Evolutionary conservation across 2,888 invertebrate species (phyloP), one percentile per base, ranked within the genome.

Genomic region (Pyrrhia umbra): DNA sequence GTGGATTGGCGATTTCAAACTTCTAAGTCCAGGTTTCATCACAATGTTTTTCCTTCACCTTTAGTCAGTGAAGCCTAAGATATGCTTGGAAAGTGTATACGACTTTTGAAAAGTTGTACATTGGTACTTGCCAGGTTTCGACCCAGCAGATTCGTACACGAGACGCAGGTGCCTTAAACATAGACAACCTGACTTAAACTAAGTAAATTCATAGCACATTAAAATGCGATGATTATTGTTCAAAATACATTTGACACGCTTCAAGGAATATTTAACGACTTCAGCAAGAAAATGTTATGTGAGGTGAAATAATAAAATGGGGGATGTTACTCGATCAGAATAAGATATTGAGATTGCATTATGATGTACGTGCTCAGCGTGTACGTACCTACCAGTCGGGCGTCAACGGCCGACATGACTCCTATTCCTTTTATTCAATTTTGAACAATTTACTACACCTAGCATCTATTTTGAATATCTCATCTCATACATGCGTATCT

Each of bases 391-490:
- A 57, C 54, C 60, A 39, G 37, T 42, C 51, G 2, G 9, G 50
- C 25, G 40, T 57, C 56, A 61, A 49, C 10, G 56, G 23, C 37
- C 25, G 42, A 50, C 45, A 34, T 20, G 6, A n/a, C 37, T 13
- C 6, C 46, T 45, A 37, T 27, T 52, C 56, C 18, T 60, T 64
- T 59, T 47, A 72, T 77, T 57, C 40, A 62, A 46, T 58, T 51
- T 34, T 40, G 55, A 64, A 64, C 65, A 61, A 2, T 21, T 75
- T 72, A 61, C 27, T 34, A 34, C 34, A 34, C 34, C n/a, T 34
- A 34, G 13, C 73, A 76, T 68, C 20, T 58, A 43, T 47, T 73
- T 68, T 65, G 56, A 68, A 75, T 68, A 73, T 42, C 34, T 67
- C 51, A 72, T 76, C 55, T 68, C 45, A 75, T 76, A 40, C 60